These are phyloP conservation scores for Rhynchomys soricoides DNA, from an alignment of 2,113 vertebrate species.

Conservation along the genomic window DNA sequence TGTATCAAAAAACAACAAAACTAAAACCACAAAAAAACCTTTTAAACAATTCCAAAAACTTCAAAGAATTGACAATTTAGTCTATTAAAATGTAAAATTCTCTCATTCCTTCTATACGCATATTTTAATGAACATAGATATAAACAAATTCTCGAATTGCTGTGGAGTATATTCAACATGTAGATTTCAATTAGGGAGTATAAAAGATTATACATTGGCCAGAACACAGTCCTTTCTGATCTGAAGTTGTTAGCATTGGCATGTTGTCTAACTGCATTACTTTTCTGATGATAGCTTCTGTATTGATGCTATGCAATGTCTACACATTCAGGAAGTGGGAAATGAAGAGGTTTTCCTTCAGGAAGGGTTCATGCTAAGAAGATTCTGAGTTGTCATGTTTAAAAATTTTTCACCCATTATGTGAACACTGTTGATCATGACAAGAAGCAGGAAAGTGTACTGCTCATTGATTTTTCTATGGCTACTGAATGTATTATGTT, in stretches of 20 bases:
- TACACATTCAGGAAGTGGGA: constrained; percentile 78
- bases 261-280: constrained; percentile 82
- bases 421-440: constrained; percentile 87
- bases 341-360: constrained; percentile 82
- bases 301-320: constrained; percentile 81
- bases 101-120: neutral
- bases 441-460: constrained; percentile 87
- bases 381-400: constrained; percentile 85
- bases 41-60: neutral
- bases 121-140: neutral
- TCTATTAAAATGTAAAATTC: neutral
- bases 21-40: neutral
- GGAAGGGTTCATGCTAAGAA: constrained; percentile 84
- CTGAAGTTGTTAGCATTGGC: constrained; percentile 76
- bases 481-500: constrained; percentile 86
- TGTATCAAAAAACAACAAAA: too few relatives aligned
- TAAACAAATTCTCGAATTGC: neutral
- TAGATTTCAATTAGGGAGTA: constrained; percentile 49
- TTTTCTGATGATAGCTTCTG: constrained; percentile 80
- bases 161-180: neutral
- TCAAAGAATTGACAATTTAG: neutral
- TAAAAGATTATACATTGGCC: constrained; percentile 60
- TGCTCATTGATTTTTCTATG: constrained; percentile 88
- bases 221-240: constrained; percentile 73
- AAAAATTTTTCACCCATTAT: constrained; percentile 88